phyloP scores from a whole-genome alignment of 2,888 invertebrate species.

The Lasius platythorax region DNA sequence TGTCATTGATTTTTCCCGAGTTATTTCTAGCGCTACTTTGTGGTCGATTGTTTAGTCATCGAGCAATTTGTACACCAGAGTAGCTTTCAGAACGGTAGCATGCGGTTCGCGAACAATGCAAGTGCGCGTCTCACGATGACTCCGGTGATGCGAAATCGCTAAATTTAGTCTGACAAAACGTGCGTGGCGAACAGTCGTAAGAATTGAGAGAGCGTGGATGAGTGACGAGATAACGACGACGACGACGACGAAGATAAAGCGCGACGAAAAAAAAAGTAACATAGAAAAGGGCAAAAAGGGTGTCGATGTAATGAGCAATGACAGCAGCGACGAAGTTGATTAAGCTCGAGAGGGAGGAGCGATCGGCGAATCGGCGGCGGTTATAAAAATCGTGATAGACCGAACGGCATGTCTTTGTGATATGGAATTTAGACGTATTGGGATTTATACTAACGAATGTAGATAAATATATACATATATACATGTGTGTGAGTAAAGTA shows the following conservation, averaged over 20 bases:
- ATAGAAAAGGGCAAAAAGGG: slow-evolving; percentile 15
- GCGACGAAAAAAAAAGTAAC: neutral
- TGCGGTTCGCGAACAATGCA: slow-evolving; percentile 29
- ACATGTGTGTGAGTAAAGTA: slow-evolving; percentile 30
- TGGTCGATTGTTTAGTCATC: neutral
- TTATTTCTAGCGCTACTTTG: slow-evolving; percentile 25
- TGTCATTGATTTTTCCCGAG: slow-evolving; percentile 7
- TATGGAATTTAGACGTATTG: slow-evolving; percentile 77
- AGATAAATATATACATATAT: slow-evolving; percentile 48
- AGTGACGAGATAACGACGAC: slow-evolving; percentile 38
- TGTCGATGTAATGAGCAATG: slow-evolving; percentile 32
- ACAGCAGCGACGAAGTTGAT: slow-evolving; percentile 49
- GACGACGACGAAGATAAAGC: neutral
- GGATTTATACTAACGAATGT: slow-evolving; percentile 70
- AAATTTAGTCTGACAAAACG: slow-evolving; percentile 65
- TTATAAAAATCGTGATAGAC: slow-evolving; percentile 79
- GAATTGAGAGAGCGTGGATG: slow-evolving; percentile 54
- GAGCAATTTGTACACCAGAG: neutral
- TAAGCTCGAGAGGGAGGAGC: slow-evolving; percentile 16
- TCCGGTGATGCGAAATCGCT: slow-evolving; percentile 66
- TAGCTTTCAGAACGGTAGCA: neutral
- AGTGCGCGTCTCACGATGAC: slow-evolving; percentile 47
- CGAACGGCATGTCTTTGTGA: slow-evolving; percentile 81
- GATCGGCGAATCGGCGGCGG: slow-evolving; percentile 31
- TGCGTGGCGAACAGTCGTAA: neutral